These are phyloP conservation scores for Eupithecia subumbrata DNA, from an alignment of 2,888 invertebrate genomes.

Conservation along the genomic window DNA sequence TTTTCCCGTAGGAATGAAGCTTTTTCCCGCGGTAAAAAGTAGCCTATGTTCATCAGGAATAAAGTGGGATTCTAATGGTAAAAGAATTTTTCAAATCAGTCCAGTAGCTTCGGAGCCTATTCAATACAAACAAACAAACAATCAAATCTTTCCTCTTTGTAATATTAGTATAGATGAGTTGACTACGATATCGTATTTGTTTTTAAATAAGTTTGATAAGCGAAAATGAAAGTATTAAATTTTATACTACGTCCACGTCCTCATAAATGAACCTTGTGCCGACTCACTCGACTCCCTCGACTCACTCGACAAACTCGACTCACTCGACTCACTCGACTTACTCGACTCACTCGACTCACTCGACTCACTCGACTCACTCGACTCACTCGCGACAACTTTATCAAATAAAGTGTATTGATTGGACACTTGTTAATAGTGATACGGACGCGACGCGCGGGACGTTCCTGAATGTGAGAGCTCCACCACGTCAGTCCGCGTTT, in stretches of 20 bases:
- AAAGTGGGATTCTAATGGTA: no score
- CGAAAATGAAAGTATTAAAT: constrained; percentile 9
- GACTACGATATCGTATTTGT: background rate
- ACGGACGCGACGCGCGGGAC: constrained; percentile 19
- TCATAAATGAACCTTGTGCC: constrained; percentile 7
- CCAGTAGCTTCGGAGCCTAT: no score
- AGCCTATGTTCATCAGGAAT: no score
- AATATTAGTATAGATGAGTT: no score
- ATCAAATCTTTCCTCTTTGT: no score
- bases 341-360: constrained; percentile 21
- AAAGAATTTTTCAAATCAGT: no score
- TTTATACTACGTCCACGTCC: background rate
- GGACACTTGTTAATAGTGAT: constrained; percentile 28
- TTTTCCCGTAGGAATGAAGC: no score
- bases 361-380: constrained; percentile 20
- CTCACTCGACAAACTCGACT: constrained; percentile 23
- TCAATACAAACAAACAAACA: no score
- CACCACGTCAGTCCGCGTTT: background rate
- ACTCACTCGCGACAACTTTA: constrained; percentile 31
- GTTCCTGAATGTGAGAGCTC: constrained; percentile 11
- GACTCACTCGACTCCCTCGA: constrained; percentile 20
- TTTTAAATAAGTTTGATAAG: background rate
- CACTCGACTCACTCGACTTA: no score
- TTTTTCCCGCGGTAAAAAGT: no score
- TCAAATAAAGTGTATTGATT: constrained; percentile 27